These are phyloP conservation scores for Rhagoletis zephyria DNA, from an alignment of 1,140 invertebrate species.

Conservation along the genomic window DNA sequence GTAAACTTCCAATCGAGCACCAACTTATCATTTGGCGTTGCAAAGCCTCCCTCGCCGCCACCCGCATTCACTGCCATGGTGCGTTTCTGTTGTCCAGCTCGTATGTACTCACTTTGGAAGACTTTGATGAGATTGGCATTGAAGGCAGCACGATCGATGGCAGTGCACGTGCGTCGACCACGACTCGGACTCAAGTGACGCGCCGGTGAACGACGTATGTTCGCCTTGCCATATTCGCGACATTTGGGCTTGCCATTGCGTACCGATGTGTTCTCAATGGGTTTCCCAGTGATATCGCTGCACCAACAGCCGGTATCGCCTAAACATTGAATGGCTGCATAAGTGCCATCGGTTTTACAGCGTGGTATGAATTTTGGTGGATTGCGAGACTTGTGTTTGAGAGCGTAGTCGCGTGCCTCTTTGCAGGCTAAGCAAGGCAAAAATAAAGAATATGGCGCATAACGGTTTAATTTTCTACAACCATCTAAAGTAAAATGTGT, in stretches of 20 bases:
- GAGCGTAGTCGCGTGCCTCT: conserved; percentile 67
- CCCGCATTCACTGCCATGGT: background rate
- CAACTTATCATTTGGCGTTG: conserved; percentile 64
- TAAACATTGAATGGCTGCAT: conserved; percentile 88
- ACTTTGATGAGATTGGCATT: conserved; percentile 87
- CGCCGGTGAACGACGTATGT: conserved; percentile 71
- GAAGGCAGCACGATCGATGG: conserved; percentile 83
- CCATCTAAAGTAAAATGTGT: background rate
- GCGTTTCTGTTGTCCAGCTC: conserved; percentile 70
- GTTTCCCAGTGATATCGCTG: conserved; percentile 85
- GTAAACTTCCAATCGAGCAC: conserved; percentile 91
- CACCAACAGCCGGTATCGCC: conserved; percentile 83
- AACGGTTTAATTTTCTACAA: background rate
- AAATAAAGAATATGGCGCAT: no score
- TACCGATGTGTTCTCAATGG: conserved; percentile 83
- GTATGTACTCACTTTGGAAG: conserved; percentile 85
- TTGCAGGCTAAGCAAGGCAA: conserved; percentile 62
- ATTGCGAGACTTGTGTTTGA: conserved; percentile 67
- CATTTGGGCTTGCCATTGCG: conserved; percentile 82
- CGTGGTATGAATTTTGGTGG: conserved; percentile 77
- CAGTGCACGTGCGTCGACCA: conserved; percentile 77
- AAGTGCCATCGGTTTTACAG: conserved; percentile 87
- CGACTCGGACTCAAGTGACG: conserved; percentile 60
- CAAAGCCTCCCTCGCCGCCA: conserved; percentile 9
- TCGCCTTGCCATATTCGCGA: conserved; percentile 69